Evolutionary conservation across 1,140 invertebrate species (phyloP).

Genomic region (Caenorhabditis remanei): DNA sequence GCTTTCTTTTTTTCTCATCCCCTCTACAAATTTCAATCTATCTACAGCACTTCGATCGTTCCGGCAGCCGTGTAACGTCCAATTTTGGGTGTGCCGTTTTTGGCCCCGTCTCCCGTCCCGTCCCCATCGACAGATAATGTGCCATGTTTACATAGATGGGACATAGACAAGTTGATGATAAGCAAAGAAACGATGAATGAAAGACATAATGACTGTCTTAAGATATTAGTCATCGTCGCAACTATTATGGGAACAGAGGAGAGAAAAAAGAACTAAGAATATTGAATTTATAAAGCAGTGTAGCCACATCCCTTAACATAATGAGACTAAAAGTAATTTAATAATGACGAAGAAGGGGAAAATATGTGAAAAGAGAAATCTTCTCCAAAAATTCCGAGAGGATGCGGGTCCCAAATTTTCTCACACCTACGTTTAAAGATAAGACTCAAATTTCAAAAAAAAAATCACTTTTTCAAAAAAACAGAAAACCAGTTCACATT

Average conservation of each 20-base stretch:
- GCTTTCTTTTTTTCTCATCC: background rate
- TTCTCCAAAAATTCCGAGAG: background rate
- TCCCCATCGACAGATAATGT: background rate
- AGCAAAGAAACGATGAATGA: background rate
- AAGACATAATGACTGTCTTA: background rate
- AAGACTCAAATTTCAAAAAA: too few species aligned
- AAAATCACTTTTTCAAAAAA: too few species aligned
- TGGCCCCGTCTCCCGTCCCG: background rate
- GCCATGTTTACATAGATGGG: conserved; percentile 35
- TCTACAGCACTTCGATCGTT: background rate
- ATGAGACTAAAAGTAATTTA: background rate
- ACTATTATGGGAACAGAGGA: background rate
- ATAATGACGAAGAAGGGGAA: background rate
- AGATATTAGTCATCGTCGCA: background rate
- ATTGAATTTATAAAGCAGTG: background rate
- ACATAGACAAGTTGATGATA: background rate
- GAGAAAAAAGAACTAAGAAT: background rate
- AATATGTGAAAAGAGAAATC: background rate
- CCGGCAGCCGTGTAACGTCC: conserved; percentile 41
- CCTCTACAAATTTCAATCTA: background rate
- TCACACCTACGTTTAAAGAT: background rate
- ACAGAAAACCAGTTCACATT: too few species aligned
- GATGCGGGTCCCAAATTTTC: background rate
- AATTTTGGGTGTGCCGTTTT: conserved; percentile 48
- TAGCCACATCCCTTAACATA: background rate